Percentiles rank a stretch among this genome's conserved stretches.
These are phyloP conservation scores for Butorides virescens DNA, from an alignment of 2,113 vertebrate species.

Conservation along the genomic window DNA sequence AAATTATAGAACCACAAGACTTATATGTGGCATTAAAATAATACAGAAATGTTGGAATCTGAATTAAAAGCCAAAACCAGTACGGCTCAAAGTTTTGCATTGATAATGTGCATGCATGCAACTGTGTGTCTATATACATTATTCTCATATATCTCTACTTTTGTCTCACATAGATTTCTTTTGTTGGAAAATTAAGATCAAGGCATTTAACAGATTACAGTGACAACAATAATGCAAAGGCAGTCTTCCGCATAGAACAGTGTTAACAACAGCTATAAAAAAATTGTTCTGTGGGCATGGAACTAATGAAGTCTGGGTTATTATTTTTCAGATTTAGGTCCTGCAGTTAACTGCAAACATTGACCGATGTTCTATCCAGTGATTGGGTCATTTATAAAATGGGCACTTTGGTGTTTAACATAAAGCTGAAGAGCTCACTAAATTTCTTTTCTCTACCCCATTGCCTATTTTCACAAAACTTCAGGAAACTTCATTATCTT, in stretches of 20 bases:
- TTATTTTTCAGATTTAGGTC: neutral
- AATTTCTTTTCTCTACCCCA: neutral
- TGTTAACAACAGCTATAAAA: neutral
- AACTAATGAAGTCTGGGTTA: neutral
- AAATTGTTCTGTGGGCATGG: neutral
- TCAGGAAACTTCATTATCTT: neutral
- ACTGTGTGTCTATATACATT: neutral
- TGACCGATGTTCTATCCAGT: neutral
- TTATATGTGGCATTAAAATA: neutral
- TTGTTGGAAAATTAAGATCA: neutral
- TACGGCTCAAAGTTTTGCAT: neutral
- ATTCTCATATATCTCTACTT: neutral
- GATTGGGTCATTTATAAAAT: neutral
- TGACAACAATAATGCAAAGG: neutral
- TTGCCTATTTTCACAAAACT: neutral
- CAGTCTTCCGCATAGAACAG: neutral
- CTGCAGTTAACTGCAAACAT: neutral
- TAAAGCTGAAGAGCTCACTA: neutral
- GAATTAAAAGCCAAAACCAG: neutral
- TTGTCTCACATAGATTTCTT: neutral
- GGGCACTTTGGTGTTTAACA: neutral
- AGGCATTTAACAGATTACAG: neutral
- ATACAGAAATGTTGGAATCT: neutral
- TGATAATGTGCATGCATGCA: neutral
- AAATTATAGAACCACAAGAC: neutral